Base-by-base conservation (phyloP, 2,113 vertebrate species). In the Hippocampus abdominalis region DNA sequence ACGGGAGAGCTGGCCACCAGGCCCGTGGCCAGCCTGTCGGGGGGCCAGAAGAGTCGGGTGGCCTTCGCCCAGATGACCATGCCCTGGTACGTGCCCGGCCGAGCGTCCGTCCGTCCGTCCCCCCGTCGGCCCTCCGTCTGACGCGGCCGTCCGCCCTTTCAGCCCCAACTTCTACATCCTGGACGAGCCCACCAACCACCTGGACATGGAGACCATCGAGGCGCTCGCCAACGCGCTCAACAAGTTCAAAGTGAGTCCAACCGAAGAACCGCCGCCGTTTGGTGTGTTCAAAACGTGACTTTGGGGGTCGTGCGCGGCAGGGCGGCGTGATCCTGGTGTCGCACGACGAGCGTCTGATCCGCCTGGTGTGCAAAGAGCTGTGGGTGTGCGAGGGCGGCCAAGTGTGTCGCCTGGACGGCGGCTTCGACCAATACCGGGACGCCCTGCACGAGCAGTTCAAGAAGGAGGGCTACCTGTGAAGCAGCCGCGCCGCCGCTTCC, bases 41-140 rank as follows among this genome's bases (percentile, higher is more conserved):
- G 97, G 20, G 97, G 97, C 1, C 97, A 99, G 92, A 99, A 99
- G 91, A 98, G 97, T 69, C 90, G 97, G 0, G 97, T 99, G 72
- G 97, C 97, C 65, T 99, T 99, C 70, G 97, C 97, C 32, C 97
- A 98, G 91, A 99, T 99, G 97, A 99, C 97, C 0, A 97, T 99
- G 96, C 90, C 94, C 48, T 93, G 95, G 97, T 98, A 91, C 0
- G 57, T 15, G 12, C n/a, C 3, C 11, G 23, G 23, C 53, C 57
- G 4, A 2, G 0, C 13, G 23, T 1, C 0, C 4, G 25, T 11
- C 10, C 12, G 4, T 11, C 12, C 11, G 25, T 11, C 10, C 12
- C 1, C 3, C 12, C 11, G 4, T 23, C 23, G 23, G 23, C 12
- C 54, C 23, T 15, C 29, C 63, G 1, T 40, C 7, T 62, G 32